Percentiles rank a stretch among this genome's conserved stretches.
Conservation (phyloP, 2,888 invertebrate genomes). For the Noctua fimbriata region DNA sequence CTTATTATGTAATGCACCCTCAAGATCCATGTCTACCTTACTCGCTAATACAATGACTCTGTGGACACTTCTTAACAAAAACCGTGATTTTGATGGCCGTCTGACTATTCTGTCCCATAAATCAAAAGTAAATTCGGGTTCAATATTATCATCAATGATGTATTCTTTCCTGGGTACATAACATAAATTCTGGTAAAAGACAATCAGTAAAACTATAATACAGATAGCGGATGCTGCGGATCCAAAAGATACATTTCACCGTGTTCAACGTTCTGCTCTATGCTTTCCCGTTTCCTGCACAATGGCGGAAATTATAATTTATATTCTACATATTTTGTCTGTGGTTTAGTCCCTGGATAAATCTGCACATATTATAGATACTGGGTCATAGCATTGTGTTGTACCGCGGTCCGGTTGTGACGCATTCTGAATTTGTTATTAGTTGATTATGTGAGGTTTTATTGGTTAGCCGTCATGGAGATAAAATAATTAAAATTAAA, state of each 20-base stretch:
- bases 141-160: neutral
- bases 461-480: neutral
- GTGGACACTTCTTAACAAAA: neutral
- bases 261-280: constrained; percentile 46
- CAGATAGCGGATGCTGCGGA: constrained; percentile 14
- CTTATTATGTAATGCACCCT: no score
- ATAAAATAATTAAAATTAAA: no score
- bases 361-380: constrained; percentile 44
- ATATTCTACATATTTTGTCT: constrained; percentile 62
- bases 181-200: constrained; percentile 24
- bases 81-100: neutral
- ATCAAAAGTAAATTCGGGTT: neutral
- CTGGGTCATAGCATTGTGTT: constrained; percentile 29
- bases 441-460: constrained; percentile 18
- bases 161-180: neutral
- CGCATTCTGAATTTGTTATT: constrained; percentile 29
- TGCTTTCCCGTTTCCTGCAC: constrained; percentile 49
- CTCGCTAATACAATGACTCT: neutral
- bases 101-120: neutral
- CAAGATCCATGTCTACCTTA: neutral
- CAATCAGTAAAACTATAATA: constrained; percentile 29
- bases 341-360: constrained; percentile 52
- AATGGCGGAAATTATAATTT: constrained; percentile 66
- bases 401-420: neutral
- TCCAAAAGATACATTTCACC: constrained; percentile 35